phyloP scores from a whole-genome alignment of 2,888 invertebrate genomes.

The Hypselothyrea guttata region DNA sequence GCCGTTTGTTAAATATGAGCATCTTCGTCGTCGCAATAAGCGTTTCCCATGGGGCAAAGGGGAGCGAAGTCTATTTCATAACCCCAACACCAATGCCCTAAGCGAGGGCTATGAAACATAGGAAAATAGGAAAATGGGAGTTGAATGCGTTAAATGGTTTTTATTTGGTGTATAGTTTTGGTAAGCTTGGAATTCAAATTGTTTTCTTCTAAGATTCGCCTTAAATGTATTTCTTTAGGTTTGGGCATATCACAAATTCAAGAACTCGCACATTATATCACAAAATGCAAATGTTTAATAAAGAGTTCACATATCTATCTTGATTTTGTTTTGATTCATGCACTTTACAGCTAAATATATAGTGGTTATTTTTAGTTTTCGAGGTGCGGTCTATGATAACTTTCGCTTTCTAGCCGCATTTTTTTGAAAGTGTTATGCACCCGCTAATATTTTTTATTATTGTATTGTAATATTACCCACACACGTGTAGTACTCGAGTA shows the following conservation, averaged over 20 bases:
- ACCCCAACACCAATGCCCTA: conserved; percentile 88
- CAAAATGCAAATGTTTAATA: too few species aligned
- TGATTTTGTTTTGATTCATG: too few species aligned
- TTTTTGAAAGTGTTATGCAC: neutral
- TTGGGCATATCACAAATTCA: too few species aligned
- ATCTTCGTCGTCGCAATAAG: conserved; percentile 90
- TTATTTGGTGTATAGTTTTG: neutral
- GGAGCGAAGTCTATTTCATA: conserved; percentile 92
- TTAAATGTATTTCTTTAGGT: neutral
- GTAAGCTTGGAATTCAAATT: conserved; percentile 1
- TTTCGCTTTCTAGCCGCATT: neutral
- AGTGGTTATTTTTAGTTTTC: conserved; percentile 4
- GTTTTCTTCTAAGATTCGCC: neutral
- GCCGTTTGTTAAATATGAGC: conserved; percentile 89
- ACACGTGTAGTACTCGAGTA: conserved; percentile 24
- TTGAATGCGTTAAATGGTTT: neutral
- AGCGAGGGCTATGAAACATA: conserved; percentile 69
- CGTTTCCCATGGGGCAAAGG: conserved; percentile 97
- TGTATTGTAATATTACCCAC: neutral
- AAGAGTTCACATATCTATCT: too few species aligned
- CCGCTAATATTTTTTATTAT: neutral
- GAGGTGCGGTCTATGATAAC: conserved; percentile 12
- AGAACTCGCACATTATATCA: too few species aligned
- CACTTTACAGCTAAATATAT: too few species aligned
- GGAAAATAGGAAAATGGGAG: neutral